A percentile compares a stretch with the other conserved stretches of the same genome.
These are phyloP conservation scores for Ammodramus savannarum DNA, from an alignment of 2,113 vertebrate genomes.

Conservation along the genomic window DNA sequence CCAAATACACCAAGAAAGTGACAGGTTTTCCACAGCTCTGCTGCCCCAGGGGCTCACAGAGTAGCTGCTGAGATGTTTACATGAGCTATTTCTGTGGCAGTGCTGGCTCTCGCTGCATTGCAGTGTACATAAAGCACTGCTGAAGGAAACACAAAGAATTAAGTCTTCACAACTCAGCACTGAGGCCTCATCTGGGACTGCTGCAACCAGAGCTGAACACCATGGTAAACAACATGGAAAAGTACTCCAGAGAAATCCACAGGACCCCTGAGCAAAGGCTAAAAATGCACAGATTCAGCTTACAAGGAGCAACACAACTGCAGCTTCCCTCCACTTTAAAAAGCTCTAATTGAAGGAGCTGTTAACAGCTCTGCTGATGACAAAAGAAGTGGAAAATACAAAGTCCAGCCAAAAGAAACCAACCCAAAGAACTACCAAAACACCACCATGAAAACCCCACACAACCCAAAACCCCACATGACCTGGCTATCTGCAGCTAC, in stretches of 20 bases:
- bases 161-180: neutral
- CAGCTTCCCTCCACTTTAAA: neutral
- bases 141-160: neutral
- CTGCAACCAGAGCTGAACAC: neutral
- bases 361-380: neutral
- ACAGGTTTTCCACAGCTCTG: neutral
- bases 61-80: neutral
- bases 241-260: neutral
- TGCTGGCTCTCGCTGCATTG: neutral
- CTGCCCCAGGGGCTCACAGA: neutral
- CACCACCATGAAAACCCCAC: too few relatives aligned
- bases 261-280: neutral
- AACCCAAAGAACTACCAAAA: neutral
- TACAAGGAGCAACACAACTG: neutral
- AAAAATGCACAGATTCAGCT: neutral
- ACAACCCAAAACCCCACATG: neutral
- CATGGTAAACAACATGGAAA: neutral
- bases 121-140: neutral
- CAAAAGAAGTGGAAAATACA: neutral
- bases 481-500: neutral
- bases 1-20: neutral
- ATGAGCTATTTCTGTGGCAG: neutral
- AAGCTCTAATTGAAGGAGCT: neutral
- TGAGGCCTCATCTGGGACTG: neutral
- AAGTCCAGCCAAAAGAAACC: neutral